These are phyloP conservation scores for Ceratitis capitata DNA, from an alignment of 1,140 invertebrate genomes.

Conservation along the genomic window DNA sequence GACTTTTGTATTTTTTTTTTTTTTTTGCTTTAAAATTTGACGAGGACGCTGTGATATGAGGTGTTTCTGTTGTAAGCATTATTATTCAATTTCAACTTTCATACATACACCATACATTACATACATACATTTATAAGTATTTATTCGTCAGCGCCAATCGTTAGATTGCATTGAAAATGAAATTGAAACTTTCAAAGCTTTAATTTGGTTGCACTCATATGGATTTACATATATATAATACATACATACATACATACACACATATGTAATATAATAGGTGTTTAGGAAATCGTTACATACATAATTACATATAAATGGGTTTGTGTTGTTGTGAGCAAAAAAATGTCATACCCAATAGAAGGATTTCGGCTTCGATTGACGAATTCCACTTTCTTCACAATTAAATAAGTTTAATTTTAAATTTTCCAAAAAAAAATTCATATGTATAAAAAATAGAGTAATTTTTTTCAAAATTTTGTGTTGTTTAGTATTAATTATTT, in stretches of 20 bases:
- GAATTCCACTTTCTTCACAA: no score
- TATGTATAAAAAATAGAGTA: no score
- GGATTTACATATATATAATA: not conserved
- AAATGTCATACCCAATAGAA: no score
- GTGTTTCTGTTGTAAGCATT: not conserved
- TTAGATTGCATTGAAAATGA: not conserved
- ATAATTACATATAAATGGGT: no score
- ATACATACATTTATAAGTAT: not conserved
- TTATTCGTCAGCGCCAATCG: not conserved
- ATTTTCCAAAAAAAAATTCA: no score
- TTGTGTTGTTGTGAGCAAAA: no score
- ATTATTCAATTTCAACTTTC: not conserved
- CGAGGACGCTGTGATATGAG: not conserved
- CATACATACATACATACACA: not conserved
- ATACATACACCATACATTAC: not conserved
- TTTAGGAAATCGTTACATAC: not conserved
- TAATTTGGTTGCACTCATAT: not conserved
- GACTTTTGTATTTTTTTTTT: no score
- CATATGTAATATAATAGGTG: not conserved
- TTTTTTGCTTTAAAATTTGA: not conserved
- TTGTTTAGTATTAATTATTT: no score
- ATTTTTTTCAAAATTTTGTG: no score
- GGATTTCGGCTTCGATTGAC: no score
- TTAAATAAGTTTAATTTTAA: no score
- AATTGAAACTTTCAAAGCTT: slow-evolving; percentile 34